These are phyloP conservation scores for Lordiphosa collinella DNA, from an alignment of 1,140 invertebrate species.

Conservation along the genomic window DNA sequence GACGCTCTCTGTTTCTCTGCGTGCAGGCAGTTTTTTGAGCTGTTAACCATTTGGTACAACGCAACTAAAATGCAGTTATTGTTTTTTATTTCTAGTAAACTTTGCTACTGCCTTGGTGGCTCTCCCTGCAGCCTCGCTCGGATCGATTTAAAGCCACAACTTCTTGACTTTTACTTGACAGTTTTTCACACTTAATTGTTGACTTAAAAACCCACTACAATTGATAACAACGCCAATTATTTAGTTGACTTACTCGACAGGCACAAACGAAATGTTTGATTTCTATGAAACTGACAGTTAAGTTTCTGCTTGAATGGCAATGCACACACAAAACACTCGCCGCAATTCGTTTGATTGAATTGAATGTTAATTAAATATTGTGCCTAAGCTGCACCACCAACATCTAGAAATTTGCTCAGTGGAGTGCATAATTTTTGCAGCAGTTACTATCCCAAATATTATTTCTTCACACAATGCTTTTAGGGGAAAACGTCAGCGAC, in stretches of 20 bases:
- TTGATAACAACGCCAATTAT: conserved; percentile 35
- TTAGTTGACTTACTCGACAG: conserved; percentile 28
- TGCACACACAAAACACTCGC: conserved; percentile 7
- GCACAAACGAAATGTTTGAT: conserved; percentile 46
- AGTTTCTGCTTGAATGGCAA: conserved; percentile 55
- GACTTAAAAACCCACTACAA: conserved; percentile 36
- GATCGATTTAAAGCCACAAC: conserved; percentile 62
- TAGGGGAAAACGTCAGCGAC: conserved; percentile 35
- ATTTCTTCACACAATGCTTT: conserved; percentile 6
- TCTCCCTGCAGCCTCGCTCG: conserved; percentile 48
- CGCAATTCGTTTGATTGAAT: conserved; percentile 25
- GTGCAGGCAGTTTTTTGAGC: conserved; percentile 22
- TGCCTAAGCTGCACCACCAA: conserved; percentile 51
- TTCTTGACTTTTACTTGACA: conserved; percentile 45
- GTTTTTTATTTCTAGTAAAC: conserved; percentile 27
- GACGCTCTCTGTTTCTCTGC: too few relatives aligned
- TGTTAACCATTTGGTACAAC: conserved; percentile 49
- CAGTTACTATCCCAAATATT: too few relatives aligned
- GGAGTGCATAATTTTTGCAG: conserved; percentile 60
- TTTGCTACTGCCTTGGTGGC: conserved; percentile 51
- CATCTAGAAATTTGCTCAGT: conserved; percentile 53
- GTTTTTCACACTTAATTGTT: conserved; percentile 16
- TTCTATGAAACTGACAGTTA: conserved; percentile 70
- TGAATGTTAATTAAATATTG: conserved; percentile 71
- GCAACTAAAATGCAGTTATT: conserved; percentile 71